phyloP scores from a whole-genome alignment of 2,797 vertebrate genomes.

The Emys orbicularis region DNA sequence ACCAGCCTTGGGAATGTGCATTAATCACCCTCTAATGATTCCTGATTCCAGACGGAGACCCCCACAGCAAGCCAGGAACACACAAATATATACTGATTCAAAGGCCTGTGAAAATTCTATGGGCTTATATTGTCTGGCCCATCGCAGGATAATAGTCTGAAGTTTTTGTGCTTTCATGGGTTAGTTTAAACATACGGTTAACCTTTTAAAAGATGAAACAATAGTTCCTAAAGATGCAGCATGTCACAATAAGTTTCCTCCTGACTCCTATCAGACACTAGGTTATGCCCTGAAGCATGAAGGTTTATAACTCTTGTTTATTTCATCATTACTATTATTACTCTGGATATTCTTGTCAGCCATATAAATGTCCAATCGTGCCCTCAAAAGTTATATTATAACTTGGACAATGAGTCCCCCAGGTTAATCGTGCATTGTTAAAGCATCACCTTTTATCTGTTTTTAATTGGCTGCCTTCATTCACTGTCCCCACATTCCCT shows the following conservation, averaged over 20 bases:
- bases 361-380: constrained; percentile 31
- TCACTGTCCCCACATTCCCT: not conserved
- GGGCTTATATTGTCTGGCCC: not conserved
- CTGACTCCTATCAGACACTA: constrained; percentile 38
- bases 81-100: not conserved
- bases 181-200: not conserved
- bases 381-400: constrained; percentile 22
- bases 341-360: constrained; percentile 34
- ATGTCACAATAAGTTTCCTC: not conserved
- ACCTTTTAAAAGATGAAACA: not conserved
- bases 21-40: not conserved
- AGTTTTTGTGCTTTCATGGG: not conserved
- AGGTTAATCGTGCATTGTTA: not conserved
- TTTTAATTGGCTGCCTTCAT: not conserved
- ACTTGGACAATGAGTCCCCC: not conserved
- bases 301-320: constrained; percentile 42
- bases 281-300: constrained; percentile 20
- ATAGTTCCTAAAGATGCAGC: not conserved
- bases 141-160: not conserved
- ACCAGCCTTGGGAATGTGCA: no score
- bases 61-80: not conserved
- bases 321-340: constrained; percentile 26
- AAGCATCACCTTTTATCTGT: not conserved
- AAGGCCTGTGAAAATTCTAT: not conserved
- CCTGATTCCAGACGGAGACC: not conserved